These are phyloP conservation scores for Trichosurus vulpecula DNA, from an alignment of 2,797 vertebrate species.

Conservation along the genomic window DNA sequence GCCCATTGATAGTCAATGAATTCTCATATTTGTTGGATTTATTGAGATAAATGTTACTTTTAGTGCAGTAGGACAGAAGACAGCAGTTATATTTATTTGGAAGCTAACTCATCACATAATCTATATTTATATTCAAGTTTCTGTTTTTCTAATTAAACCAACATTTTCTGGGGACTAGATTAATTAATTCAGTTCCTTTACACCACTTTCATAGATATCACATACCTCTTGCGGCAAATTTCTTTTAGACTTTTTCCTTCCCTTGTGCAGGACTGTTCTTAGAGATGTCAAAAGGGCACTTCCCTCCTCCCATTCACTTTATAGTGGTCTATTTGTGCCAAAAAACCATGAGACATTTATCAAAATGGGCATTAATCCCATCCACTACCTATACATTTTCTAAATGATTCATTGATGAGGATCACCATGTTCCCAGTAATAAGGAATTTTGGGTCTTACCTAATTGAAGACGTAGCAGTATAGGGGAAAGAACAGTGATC, in stretches of 20 bases:
- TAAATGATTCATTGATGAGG: background rate
- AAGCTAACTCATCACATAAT: no score
- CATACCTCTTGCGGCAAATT: background rate
- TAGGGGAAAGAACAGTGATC: background rate
- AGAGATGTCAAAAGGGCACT: background rate
- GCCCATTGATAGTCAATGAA: conserved; percentile 44
- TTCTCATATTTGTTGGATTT: conserved; percentile 54
- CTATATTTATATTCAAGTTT: no score
- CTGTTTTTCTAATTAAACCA: no score
- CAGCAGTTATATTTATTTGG: no score
- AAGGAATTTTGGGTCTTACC: no score
- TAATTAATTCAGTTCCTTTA: background rate
- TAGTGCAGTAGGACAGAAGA: no score
- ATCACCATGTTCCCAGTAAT: background rate
- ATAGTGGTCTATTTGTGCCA: background rate
- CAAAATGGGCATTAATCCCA: background rate
- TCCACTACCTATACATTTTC: background rate
- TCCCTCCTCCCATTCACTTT: background rate
- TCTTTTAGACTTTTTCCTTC: background rate
- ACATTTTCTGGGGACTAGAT: background rate
- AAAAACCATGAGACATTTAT: background rate
- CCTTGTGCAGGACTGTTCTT: background rate
- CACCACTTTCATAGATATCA: background rate
- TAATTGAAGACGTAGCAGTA: background rate
- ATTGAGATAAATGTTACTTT: background rate